A percentile compares a stretch with the other conserved stretches of the same genome.
Evolutionary conservation across 1,140 invertebrate species (phyloP).

Genomic region (Hermetia illucens): DNA sequence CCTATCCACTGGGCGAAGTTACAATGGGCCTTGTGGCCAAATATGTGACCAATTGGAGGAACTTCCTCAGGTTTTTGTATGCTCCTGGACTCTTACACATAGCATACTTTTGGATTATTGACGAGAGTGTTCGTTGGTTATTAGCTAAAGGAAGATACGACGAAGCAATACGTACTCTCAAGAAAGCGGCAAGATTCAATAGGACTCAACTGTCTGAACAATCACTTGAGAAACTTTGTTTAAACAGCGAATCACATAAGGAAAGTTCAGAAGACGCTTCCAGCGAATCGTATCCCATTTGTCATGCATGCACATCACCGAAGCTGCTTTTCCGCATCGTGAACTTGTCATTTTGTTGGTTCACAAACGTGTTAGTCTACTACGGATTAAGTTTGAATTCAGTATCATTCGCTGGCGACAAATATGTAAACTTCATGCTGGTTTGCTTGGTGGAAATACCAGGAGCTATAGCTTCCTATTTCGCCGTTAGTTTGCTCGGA

Average conservation of each 20-base stretch:
- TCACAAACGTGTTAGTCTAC: constrained; percentile 56
- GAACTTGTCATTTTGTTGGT: constrained; percentile 52
- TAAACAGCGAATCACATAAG: constrained; percentile 7
- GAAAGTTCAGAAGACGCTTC: constrained; percentile 11
- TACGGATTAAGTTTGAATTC: constrained; percentile 71
- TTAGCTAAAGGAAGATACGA: constrained; percentile 49
- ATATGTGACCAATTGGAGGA: constrained; percentile 53
- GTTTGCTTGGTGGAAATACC: constrained; percentile 56
- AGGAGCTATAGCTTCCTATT: constrained; percentile 47
- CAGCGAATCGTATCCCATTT: constrained; percentile 30
- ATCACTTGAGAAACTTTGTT: no score
- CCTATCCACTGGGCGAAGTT: constrained; percentile 58
- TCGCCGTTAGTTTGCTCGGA: constrained; percentile 47
- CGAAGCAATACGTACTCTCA: constrained; percentile 42
- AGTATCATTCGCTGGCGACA: constrained; percentile 54
- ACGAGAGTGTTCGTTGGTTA: constrained; percentile 60
- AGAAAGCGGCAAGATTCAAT: constrained; percentile 52
- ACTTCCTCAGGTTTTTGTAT: constrained; percentile 49
- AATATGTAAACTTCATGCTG: constrained; percentile 56
- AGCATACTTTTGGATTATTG: constrained; percentile 41
- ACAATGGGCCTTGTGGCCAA: constrained; percentile 50
- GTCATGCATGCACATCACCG: constrained; percentile 37
- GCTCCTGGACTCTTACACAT: constrained; percentile 46
- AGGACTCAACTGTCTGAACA: constrained; percentile 40
- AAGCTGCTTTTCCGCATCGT: constrained; percentile 43